Evolutionary conservation across 2,113 vertebrate genomes (phyloP).

Genomic region (Phocoena sinus): DNA sequence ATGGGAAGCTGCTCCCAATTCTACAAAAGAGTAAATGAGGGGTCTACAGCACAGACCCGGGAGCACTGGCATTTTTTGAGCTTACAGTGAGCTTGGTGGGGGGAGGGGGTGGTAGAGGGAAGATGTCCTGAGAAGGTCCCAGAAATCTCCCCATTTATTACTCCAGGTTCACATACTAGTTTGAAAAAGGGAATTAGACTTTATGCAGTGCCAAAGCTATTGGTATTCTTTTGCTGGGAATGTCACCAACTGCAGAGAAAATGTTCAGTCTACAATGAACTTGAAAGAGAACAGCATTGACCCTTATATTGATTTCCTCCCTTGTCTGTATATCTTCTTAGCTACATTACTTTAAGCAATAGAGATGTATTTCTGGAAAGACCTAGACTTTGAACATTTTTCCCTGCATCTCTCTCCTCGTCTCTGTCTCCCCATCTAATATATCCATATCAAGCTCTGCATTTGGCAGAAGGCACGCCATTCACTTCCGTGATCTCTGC

Average conservation of each 20-base stretch:
- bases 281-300: constrained; percentile 47
- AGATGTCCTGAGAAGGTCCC: constrained; percentile 34
- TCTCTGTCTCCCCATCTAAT: neutral
- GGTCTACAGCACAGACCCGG: constrained; percentile 71
- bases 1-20: constrained; percentile 82
- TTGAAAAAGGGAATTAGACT: neutral
- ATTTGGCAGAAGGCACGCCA: constrained; percentile 71
- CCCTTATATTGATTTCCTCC: neutral
- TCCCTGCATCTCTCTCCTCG: neutral
- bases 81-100: constrained; percentile 42
- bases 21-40: constrained; percentile 83
- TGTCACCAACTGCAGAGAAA: constrained; percentile 23
- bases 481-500: constrained; percentile 75
- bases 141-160: constrained; percentile 1
- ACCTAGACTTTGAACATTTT: neutral
- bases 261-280: constrained; percentile 29
- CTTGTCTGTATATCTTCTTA: neutral
- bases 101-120: neutral
- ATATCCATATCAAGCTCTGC: constrained; percentile 52
- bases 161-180: constrained; percentile 5
- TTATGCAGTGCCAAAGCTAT: neutral
- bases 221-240: constrained; percentile 20
- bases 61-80: constrained; percentile 70
- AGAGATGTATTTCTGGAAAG: constrained; percentile 39
- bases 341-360: constrained; percentile 23